Evolutionary conservation across 2,888 invertebrate genomes (phyloP).

Genomic region (Athalia rosae): DNA sequence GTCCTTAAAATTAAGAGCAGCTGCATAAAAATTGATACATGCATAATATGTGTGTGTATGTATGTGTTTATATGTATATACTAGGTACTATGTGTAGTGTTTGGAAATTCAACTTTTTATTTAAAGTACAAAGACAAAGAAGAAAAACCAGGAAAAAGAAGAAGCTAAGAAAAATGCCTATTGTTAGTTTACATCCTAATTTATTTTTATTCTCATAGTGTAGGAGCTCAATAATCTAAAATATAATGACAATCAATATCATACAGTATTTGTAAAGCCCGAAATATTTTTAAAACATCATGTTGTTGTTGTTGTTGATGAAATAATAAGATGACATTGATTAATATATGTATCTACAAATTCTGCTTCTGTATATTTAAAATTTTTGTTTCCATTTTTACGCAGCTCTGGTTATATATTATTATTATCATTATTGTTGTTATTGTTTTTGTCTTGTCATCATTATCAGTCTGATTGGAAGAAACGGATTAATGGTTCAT

Average conservation of each 20-base stretch:
- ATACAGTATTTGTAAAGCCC: conserved; percentile 11
- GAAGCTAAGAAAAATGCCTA: neutral
- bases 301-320: neutral
- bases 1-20: conserved; percentile 70
- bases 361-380: neutral
- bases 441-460: too few species aligned
- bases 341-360: conserved; percentile 1
- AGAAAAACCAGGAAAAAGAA: neutral
- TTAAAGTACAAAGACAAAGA: neutral
- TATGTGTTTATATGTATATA: neutral
- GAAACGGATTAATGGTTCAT: neutral
- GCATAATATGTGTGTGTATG: too few species aligned
- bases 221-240: conserved; percentile 16
- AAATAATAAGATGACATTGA: conserved; percentile 11
- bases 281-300: conserved; percentile 15
- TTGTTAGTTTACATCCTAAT: neutral
- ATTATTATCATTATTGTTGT: too few species aligned
- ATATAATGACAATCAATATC: conserved; percentile 30
- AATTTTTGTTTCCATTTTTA: too few species aligned
- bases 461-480: neutral
- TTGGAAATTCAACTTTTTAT: conserved; percentile 36
- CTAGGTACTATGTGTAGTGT: neutral
- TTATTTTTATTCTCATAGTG: neutral
- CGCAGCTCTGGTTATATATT: too few species aligned
- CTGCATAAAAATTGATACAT: too few species aligned